These are phyloP conservation scores for Synanceia verrucosa DNA, from an alignment of 2,797 vertebrate genomes.

Conservation along the genomic window DNA sequence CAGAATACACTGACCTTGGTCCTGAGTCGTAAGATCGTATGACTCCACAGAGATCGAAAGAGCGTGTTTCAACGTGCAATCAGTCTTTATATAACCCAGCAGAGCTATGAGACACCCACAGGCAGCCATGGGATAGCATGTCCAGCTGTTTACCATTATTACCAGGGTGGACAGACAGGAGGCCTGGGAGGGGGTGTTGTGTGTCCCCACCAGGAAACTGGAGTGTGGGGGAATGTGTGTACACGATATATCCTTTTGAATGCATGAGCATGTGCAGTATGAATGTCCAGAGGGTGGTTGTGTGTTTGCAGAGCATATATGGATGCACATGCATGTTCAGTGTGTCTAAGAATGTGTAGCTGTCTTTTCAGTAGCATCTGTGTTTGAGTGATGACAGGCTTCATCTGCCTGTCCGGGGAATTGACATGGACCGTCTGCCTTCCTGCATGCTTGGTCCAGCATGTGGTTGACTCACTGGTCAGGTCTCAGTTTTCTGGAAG, in stretches of 20 bases:
- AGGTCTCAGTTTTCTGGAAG: constrained; percentile 45
- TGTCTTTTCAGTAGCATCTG: constrained; percentile 40
- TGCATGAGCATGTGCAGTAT: constrained; percentile 1
- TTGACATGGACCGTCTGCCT: constrained; percentile 41
- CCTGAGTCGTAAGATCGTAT: constrained; percentile 45
- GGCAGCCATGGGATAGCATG: constrained; percentile 59
- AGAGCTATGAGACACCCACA: constrained; percentile 39
- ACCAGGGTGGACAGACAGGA: constrained; percentile 53
- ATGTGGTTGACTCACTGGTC: constrained; percentile 54
- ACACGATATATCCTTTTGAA: constrained; percentile 16
- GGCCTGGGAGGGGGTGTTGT: constrained; percentile 71
- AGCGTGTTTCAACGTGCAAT: constrained; percentile 61
- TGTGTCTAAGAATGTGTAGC: constrained; percentile 8
- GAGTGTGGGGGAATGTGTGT: constrained; percentile 40
- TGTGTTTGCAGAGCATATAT: constrained; percentile 14
- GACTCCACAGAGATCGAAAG: constrained; percentile 47
- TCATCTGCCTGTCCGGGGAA: constrained; percentile 68
- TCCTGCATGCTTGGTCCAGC: constrained; percentile 36
- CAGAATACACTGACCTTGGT: constrained; percentile 28
- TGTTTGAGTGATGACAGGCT: constrained; percentile 61
- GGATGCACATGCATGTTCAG: constrained; percentile 14
- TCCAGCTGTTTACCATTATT: constrained; percentile 83
- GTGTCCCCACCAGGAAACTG: constrained; percentile 70
- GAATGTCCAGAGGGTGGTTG: constrained; percentile 21
- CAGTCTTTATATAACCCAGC: constrained; percentile 74